These are phyloP conservation scores for Cyprinus carpio DNA, from an alignment of 2,113 vertebrate genomes.

Conservation along the genomic window DNA sequence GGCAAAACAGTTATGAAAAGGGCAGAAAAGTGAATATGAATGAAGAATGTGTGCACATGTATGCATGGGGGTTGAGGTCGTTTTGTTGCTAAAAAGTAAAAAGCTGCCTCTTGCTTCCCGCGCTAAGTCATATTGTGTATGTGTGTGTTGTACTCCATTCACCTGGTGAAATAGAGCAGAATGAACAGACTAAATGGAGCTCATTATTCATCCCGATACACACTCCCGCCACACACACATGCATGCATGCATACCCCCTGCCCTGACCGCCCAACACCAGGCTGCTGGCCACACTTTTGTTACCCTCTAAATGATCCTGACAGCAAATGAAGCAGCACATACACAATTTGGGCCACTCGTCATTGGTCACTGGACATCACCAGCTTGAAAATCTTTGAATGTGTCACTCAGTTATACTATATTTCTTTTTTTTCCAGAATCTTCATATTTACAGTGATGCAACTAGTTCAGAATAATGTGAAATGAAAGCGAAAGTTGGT, in stretches of 20 bases:
- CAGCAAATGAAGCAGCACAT: constrained; percentile 69
- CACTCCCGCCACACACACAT: constrained; percentile 47
- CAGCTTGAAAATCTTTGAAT: constrained; percentile 38
- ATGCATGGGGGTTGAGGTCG: not conserved
- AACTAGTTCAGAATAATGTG: not conserved
- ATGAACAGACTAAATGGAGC: constrained; percentile 73
- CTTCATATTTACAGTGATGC: constrained; percentile 4
- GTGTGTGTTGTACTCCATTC: constrained; percentile 65
- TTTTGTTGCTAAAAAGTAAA: not conserved
- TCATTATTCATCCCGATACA: constrained; percentile 61
- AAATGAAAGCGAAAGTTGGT: constrained; percentile 27
- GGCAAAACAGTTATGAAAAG: not conserved
- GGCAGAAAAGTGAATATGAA: not conserved
- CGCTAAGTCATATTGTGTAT: constrained; percentile 40
- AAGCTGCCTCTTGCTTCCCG: constrained; percentile 17
- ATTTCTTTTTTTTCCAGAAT: not conserved
- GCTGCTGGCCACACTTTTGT: constrained; percentile 49
- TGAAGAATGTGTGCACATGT: not conserved
- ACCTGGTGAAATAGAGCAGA: constrained; percentile 83
- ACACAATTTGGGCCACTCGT: constrained; percentile 59
- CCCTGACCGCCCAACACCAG: constrained; percentile 33
- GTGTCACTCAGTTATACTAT: constrained; percentile 41
- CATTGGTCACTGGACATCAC: constrained; percentile 53
- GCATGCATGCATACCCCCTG: constrained; percentile 29
- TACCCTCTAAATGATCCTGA: constrained; percentile 72